Evolutionary conservation across 1,140 invertebrate species (phyloP).

Genomic region (Neotoxoptera formosana): DNA sequence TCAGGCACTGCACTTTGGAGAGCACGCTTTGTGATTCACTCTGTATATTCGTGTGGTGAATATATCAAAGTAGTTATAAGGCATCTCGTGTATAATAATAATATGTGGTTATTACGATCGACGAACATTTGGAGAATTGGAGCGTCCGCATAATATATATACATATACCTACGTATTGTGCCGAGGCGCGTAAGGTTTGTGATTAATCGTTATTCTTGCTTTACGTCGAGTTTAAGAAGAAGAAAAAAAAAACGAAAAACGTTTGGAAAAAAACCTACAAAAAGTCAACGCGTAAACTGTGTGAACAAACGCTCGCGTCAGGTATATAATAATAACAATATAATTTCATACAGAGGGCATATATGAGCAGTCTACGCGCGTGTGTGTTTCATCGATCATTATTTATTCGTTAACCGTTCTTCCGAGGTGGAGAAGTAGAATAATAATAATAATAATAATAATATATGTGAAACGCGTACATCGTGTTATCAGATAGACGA

Average conservation of each 20-base stretch:
- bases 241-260: neutral
- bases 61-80: neutral
- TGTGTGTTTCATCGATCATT: slow-evolving; percentile 33
- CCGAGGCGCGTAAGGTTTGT: neutral
- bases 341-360: neutral
- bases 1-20: neutral
- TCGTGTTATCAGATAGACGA: neutral
- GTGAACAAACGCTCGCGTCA: neutral
- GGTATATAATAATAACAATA: neutral
- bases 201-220: slow-evolving; percentile 9
- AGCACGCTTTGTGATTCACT: neutral
- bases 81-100: neutral
- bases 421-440: neutral
- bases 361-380: neutral
- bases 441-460: too few species aligned
- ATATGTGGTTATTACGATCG: neutral
- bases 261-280: neutral
- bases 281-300: slow-evolving; percentile 13
- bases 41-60: neutral
- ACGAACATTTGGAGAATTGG: neutral
- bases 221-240: neutral
- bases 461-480: neutral
- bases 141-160: neutral
- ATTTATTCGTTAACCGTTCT: slow-evolving; percentile 40
- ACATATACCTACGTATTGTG: neutral